Evolutionary conservation across 2,113 vertebrate species (phyloP).

Genomic region (Muntiacus reevesi): DNA sequence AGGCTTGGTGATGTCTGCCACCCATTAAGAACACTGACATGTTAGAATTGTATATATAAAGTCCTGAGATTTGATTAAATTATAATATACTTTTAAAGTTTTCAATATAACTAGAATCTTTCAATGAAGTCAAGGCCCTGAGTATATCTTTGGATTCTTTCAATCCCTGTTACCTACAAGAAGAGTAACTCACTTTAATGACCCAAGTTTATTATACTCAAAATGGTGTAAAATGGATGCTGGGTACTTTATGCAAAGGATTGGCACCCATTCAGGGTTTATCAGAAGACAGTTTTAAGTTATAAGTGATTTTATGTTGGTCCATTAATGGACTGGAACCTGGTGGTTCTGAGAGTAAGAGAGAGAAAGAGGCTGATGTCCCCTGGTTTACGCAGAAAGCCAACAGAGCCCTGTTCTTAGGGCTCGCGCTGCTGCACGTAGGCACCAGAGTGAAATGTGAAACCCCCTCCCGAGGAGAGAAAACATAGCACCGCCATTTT

Average conservation of each 20-base stretch:
- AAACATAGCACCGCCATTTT: no score
- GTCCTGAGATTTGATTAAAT: neutral
- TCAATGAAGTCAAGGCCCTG: neutral
- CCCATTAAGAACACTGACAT: neutral
- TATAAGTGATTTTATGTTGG: constrained; percentile 56
- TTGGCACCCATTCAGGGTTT: neutral
- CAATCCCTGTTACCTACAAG: neutral
- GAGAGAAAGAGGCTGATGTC: no score
- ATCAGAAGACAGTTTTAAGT: constrained; percentile 43
- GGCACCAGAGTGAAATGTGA: no score
- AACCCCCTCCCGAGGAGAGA: no score
- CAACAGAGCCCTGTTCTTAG: no score
- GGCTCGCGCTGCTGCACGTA: no score
- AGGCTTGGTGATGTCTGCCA: neutral
- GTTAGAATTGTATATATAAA: neutral
- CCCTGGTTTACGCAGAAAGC: no score
- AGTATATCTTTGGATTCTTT: neutral
- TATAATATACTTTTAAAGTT: neutral
- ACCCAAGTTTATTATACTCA: neutral
- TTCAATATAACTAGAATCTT: neutral
- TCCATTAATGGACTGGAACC: no score
- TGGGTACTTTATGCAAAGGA: neutral
- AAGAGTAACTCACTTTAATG: constrained; percentile 3
- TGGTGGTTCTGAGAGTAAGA: no score
- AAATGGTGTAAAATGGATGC: neutral